Base-by-base conservation (phyloP, 1,140 invertebrate genomes). In the Hypsibius dujardini region DNA sequence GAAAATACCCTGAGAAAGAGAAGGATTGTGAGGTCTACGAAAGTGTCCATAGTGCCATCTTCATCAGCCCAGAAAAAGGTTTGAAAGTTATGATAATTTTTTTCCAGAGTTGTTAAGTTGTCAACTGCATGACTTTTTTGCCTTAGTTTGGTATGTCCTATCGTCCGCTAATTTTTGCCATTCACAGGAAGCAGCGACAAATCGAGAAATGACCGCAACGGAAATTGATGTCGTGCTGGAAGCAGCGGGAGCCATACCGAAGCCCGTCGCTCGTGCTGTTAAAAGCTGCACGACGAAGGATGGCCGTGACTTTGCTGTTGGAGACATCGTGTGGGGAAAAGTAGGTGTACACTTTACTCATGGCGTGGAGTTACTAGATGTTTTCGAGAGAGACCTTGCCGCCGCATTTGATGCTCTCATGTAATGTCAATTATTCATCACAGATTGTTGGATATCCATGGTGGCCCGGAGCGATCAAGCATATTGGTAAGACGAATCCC, bases 241-340 rank as follows among this genome's bases (percentile, higher is more conserved):
- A 56, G n/a, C 50, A 56, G n/a, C 7, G 50, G 50, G n/a, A 7
- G 50, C 50, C 50, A 56, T 56, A 56, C n/a, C 50, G 7, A 56
- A 56, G 50, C n/a, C 50, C 50, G 50, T 7, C 7, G 50, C 50
- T 56, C 50, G 50, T n/a, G 7, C 50, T 56, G 50, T 56, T n/a
- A n/a, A 56, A 7, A 56, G 50, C 50, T 56, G 50, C n/a, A n/a
- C n/a, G 7, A 56, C 50, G 7, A 56, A 56, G 50, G 50, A 56
- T 56, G 50, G 50, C n/a, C 7, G 50, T 7, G n/a, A 7, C 7
- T 56, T 56, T n/a, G n/a, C 7, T n/a, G 50, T 56, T n/a, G 50
- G 50, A 7, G 50, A 56, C 50, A n/a, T 56, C 7, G 50, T 56
- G 50, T 56, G 50, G 50, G 50, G 50, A 56, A 56, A 56, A 56